Evolutionary conservation across 2,888 invertebrate genomes (phyloP), one percentile per base, ranked within the genome.

Genomic region (Cyaniris semiargus): DNA sequence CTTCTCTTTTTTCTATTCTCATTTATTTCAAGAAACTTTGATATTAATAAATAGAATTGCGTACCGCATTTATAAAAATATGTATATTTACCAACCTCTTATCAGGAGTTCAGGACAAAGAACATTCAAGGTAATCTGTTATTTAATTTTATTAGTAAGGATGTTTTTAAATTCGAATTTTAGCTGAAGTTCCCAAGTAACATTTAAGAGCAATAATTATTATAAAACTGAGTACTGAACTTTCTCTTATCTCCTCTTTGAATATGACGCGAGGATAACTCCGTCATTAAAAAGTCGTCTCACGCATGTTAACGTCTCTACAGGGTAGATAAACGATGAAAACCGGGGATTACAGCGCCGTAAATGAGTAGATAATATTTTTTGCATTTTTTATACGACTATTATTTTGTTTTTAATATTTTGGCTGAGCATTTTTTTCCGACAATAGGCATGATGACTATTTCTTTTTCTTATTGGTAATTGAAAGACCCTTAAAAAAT

Each of bases 211-310:
- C 18, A 18, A 66, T 66, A 18, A 66, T 66, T 6, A 66, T 18
- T 66, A 66, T 60, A 23, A 23, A 10, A 60, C 60, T 23, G 23
- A 66, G 66, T 23, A 66, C 27, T 27, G 27, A 27, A 27, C 27
- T 66, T 60, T 27, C 27, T 15, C 66, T 66, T 66, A 66, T 66
- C 66, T 27, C 66, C 27, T 66, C 66, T 66, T 31, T 15, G 31
- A 66, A 18, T 66, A 31, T 66, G 66, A 66, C 10, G 66, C 15
- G 13, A 15, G 18, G 38, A 76, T 80, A 78, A 79, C 44, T 56
- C 13, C 77, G n/a, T 53, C 34, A 72, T 72, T 72, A 44, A 38
- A 72, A 72, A 44, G 44, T 72, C 72, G 44, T 38, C 44, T 44
- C 38, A 72, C 38, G 72, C 72, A 72, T 72, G 38, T 44, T 15